Conservation (phyloP, 2,888 invertebrate genomes). For the Cistogaster globosa region DNA sequence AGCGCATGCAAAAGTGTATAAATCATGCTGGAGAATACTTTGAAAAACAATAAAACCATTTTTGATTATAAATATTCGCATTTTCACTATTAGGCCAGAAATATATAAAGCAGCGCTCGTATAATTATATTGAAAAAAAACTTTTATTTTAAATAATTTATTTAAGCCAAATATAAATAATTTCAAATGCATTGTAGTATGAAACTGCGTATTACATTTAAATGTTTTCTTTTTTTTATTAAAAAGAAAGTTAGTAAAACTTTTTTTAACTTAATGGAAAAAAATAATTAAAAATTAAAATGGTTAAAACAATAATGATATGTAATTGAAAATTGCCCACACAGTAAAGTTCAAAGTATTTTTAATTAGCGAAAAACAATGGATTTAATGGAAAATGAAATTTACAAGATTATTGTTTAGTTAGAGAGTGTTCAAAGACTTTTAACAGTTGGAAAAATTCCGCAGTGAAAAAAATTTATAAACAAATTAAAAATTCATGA, state of each 20-base stretch:
- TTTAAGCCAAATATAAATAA: not conserved
- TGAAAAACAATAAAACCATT: no score
- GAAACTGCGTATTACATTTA: constrained; percentile 31
- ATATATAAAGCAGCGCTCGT: no score
- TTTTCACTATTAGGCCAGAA: no score
- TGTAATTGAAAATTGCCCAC: constrained; percentile 36
- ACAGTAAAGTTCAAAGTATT: not conserved
- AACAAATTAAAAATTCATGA: constrained; percentile 26
- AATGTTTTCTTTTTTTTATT: not conserved
- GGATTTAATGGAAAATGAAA: not conserved
- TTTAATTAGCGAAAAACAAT: constrained; percentile 52
- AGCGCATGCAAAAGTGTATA: no score
- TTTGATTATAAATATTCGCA: no score
- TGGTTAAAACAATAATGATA: constrained; percentile 11
- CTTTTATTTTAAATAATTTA: not conserved
- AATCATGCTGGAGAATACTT: no score
- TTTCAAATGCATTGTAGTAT: constrained; percentile 26
- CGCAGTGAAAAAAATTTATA: not conserved
- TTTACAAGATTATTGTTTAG: constrained; percentile 15
- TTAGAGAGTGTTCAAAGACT: constrained; percentile 30
- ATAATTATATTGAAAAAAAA: no score
- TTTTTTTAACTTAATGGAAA: not conserved
- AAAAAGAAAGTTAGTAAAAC: constrained; percentile 12
- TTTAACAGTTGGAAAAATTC: not conserved
- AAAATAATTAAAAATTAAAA: constrained; percentile 1